Percentiles rank a stretch among this genome's conserved stretches.
phyloP scores from a whole-genome alignment of 2,888 invertebrate species.

The Cataglyphis cursor region DNA sequence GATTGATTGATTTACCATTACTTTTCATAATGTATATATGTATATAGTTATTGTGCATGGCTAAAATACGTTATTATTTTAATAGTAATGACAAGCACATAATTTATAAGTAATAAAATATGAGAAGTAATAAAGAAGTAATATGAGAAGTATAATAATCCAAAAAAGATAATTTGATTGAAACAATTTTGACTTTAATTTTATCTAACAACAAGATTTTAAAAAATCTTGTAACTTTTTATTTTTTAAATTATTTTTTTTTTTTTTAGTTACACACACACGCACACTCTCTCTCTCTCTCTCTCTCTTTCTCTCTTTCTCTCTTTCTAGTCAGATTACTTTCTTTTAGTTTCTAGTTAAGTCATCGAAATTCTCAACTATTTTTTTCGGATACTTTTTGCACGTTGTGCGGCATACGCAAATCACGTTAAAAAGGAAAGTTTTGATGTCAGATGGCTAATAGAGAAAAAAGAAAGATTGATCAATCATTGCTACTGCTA shows the following conservation, averaged over 20 bases:
- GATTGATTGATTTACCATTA: conserved; percentile 8
- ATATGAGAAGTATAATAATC: neutral
- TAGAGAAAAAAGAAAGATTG: neutral
- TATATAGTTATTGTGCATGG: neutral
- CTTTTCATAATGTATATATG: conserved; percentile 9
- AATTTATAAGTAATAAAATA: neutral
- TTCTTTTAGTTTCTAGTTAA: conserved; percentile 3
- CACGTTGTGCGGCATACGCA: neutral
- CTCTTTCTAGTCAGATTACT: neutral
- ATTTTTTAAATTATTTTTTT: neutral
- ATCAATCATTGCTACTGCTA: conserved; percentile 8
- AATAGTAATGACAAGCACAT: conserved; percentile 2
- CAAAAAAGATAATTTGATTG: neutral
- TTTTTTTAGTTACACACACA: no score
- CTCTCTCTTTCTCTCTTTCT: no score
- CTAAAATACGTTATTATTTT: neutral
- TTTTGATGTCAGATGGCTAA: neutral
- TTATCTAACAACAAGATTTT: neutral
- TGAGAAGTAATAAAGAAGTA: neutral
- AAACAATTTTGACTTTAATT: neutral
- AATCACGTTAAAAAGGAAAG: neutral
- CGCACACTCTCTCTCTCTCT: no score
- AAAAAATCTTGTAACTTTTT: neutral
- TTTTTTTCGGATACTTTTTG: neutral
- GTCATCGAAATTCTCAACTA: neutral